A percentile compares a stretch with the other conserved stretches of the same genome.
phyloP scores from a whole-genome alignment of 1,140 invertebrate genomes.

The Musca domestica region DNA sequence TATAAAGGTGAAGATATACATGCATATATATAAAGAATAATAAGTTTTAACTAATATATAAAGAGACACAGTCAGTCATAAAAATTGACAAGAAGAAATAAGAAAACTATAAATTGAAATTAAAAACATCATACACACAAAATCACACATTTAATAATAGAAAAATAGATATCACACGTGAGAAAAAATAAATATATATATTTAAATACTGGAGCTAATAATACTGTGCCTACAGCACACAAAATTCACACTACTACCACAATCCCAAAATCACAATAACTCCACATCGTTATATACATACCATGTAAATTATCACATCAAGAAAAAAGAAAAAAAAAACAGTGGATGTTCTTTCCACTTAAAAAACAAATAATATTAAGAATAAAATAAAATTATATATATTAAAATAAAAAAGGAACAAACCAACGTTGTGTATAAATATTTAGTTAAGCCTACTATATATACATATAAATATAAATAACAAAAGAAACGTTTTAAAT shows the following conservation, averaged over 20 bases:
- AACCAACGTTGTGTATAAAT: conserved; percentile 20
- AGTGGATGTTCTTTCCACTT: neutral
- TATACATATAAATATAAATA: conserved; percentile 6
- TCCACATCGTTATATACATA: too few species aligned
- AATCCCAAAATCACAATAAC: too few species aligned
- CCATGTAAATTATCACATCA: too few species aligned
- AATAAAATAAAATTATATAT: neutral
- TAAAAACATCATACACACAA: neutral
- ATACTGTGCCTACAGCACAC: too few species aligned
- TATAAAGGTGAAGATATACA: neutral
- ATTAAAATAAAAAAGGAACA: neutral
- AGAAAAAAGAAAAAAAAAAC: neutral
- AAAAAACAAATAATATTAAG: neutral
- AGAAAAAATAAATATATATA: too few species aligned
- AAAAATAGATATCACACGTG: too few species aligned
- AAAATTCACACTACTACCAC: too few species aligned
- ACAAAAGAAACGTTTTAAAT: neutral
- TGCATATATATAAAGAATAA: neutral
- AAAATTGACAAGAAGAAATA: neutral
- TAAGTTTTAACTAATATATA: neutral
- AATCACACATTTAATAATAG: neutral
- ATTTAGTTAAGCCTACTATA: conserved; percentile 11
- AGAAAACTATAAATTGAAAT: neutral
- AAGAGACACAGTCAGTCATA: neutral
- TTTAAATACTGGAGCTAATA: too few species aligned